phyloP scores from a whole-genome alignment of 2,888 invertebrate species.

The Brachynemurus nebulosus region DNA sequence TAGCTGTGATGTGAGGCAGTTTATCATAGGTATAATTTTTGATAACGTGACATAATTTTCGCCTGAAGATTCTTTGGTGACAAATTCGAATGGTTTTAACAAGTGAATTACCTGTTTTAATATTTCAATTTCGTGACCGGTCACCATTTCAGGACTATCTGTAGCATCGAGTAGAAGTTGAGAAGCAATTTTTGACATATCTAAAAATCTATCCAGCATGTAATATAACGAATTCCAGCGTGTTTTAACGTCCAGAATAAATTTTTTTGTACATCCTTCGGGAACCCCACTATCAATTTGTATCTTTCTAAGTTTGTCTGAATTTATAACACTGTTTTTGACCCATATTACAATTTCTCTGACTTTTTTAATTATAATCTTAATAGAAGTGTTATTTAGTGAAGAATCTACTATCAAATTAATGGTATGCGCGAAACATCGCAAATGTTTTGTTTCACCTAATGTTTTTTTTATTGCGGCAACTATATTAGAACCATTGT shows the following conservation, averaged over 20 bases:
- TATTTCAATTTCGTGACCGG: constrained; percentile 16
- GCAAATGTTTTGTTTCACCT: constrained; percentile 21
- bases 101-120: constrained; percentile 13
- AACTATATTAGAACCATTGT: too few species aligned
- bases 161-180: constrained; percentile 13
- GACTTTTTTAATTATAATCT: constrained; percentile 17
- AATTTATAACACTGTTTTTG: constrained; percentile 17
- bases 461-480: too few species aligned
- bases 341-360: constrained; percentile 16
- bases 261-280: constrained; percentile 5
- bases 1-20: constrained; percentile 18
- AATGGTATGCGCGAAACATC: constrained; percentile 20
- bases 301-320: constrained; percentile 19
- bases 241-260: constrained; percentile 5
- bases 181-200: constrained; percentile 13
- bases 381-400: constrained; percentile 15
- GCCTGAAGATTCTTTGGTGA: constrained; percentile 20
- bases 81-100: constrained; percentile 18
- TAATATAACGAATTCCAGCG: constrained; percentile 8
- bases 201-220: constrained; percentile 8
- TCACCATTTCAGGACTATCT: constrained; percentile 12
- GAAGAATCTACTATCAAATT: constrained; percentile 19
- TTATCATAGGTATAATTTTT: constrained; percentile 22
- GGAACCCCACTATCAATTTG: constrained; percentile 14
- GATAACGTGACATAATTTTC: constrained; percentile 8